Evolutionary conservation across 37 sponge, comb jelly and placozoan genomes (phyloP).

Genomic region (Geodia barretti): DNA sequence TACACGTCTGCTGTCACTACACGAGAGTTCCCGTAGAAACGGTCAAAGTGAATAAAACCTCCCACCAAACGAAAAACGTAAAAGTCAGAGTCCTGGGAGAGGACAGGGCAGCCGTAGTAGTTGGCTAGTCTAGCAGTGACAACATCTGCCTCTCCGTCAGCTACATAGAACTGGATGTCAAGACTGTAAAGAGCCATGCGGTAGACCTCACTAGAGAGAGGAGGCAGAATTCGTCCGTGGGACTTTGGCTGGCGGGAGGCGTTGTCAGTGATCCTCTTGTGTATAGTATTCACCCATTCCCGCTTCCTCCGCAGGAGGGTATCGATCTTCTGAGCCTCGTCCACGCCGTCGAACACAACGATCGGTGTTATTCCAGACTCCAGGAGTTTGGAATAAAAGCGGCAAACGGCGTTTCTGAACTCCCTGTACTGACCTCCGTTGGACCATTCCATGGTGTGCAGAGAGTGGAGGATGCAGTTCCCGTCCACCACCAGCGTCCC

Average conservation of each 20-base stretch:
- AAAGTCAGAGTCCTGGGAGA: constrained; percentile 78
- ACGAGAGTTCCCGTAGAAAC: constrained; percentile 39
- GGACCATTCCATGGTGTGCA: constrained; percentile 31
- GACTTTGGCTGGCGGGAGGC: too few species aligned
- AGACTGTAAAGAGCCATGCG: not conserved
- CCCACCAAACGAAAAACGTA: constrained; percentile 60
- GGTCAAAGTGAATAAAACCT: constrained; percentile 70
- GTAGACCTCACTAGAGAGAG: constrained; percentile 12
- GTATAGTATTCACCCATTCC: not conserved
- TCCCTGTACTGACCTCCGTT: constrained; percentile 78
- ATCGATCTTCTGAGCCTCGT: constrained; percentile 49
- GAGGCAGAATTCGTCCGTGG: not conserved
- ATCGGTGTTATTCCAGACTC: constrained; percentile 34
- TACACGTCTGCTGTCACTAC: constrained; percentile 54
- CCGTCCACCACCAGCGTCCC: constrained; percentile 69
- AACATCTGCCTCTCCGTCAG: constrained; percentile 80
- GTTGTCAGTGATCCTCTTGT: not conserved
- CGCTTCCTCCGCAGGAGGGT: constrained; percentile 7
- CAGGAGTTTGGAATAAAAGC: constrained; percentile 42
- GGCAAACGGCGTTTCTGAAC: not conserved
- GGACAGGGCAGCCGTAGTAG: constrained; percentile 59
- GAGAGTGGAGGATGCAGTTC: constrained; percentile 40
- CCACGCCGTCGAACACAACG: constrained; percentile 80
- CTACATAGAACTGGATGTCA: constrained; percentile 32
- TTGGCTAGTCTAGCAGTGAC: constrained; percentile 58